Conservation (phyloP, 2,113 vertebrate genomes). For the Hippoglossus stenolepis region DNA sequence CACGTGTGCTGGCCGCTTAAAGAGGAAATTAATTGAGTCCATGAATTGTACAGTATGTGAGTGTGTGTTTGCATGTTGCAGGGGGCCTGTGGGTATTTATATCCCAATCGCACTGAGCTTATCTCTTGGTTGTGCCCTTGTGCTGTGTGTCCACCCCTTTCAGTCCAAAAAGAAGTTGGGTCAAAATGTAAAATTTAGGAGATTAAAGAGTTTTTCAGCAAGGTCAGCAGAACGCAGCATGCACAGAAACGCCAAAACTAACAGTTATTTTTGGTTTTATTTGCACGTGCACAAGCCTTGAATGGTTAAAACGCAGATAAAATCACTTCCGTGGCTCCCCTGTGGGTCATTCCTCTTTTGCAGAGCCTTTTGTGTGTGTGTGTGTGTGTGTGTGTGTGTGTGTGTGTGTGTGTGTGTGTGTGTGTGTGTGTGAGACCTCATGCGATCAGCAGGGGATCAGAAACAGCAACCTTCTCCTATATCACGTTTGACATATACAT, state of each 20-base stretch:
- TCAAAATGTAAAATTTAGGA: neutral
- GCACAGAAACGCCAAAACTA: neutral
- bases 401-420: too few species aligned
- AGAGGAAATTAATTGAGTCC: constrained; percentile 19
- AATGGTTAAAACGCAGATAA: neutral
- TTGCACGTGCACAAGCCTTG: neutral
- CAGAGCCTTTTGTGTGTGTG: neutral
- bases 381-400: too few species aligned
- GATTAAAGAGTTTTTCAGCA: neutral
- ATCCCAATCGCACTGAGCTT: too few species aligned
- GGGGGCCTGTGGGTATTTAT: too few species aligned
- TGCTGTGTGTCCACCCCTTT: neutral
- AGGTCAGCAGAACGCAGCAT: neutral
- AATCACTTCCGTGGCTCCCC: neutral
- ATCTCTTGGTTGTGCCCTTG: neutral
- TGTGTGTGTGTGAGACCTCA: too few species aligned
- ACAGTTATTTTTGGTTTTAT: neutral
- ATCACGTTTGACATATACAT: too few species aligned
- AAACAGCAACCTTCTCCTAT: too few species aligned
- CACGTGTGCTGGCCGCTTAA: constrained; percentile 33
- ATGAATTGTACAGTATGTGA: neutral
- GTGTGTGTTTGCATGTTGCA: neutral
- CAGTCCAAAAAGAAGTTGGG: neutral
- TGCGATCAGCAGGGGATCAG: too few species aligned
- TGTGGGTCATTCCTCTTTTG: neutral